Percentiles rank a stretch among this genome's conserved stretches.
Evolutionary conservation across 1,140 invertebrate species (phyloP).

Genomic region (Drosophila bocqueti): DNA sequence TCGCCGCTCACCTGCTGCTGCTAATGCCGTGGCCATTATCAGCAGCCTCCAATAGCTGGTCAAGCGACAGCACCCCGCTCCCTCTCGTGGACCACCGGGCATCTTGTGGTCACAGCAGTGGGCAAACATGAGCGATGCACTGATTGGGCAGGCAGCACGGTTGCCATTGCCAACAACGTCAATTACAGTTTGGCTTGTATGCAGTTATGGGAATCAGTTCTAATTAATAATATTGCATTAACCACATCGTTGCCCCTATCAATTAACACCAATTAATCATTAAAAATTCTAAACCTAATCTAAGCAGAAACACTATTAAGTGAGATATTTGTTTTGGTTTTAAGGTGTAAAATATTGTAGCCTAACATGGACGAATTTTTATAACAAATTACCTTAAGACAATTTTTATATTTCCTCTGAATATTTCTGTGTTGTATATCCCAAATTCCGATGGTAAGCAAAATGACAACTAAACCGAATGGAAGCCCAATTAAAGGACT

Average conservation of each 20-base stretch:
- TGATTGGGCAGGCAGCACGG: constrained; percentile 32
- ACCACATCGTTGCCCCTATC: not conserved
- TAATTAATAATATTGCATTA: not conserved
- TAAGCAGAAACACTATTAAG: not conserved
- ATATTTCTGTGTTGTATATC: not conserved
- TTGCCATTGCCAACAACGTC: constrained; percentile 19
- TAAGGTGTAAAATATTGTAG: no score
- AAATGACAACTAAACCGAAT: not conserved
- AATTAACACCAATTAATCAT: not conserved
- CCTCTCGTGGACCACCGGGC: not conserved
- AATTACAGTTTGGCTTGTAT: not conserved
- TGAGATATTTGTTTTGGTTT: no score
- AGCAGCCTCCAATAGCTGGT: constrained; percentile 17
- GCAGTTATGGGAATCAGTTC: not conserved
- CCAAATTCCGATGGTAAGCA: no score
- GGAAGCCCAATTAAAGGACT: constrained; percentile 13
- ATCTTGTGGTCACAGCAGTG: constrained; percentile 29
- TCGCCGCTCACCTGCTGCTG: constrained; percentile 20
- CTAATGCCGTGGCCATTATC: constrained; percentile 45
- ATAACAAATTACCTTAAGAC: no score
- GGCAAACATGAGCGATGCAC: constrained; percentile 32
- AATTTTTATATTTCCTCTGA: no score
- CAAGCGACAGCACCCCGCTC: not conserved
- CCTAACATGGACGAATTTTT: no score
- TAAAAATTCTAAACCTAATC: no score